phyloP scores from a whole-genome alignment of 2,888 invertebrate species.

The Ryuthela nishihirai region DNA sequence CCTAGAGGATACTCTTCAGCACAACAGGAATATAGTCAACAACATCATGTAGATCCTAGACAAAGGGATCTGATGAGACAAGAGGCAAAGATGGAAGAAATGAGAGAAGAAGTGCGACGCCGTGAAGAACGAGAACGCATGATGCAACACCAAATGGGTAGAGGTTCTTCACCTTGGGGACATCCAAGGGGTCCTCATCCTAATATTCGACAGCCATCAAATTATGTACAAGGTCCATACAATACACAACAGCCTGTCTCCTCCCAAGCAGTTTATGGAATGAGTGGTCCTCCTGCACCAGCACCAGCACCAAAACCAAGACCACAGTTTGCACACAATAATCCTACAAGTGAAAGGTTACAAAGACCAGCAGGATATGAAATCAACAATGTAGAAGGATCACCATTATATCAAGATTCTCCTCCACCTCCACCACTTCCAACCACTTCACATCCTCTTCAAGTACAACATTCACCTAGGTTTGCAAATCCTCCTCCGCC shows the following conservation, averaged over 20 bases:
- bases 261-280: no score
- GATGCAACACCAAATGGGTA: constrained; percentile 14
- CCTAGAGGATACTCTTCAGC: neutral
- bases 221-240: constrained; percentile 13
- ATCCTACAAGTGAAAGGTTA: constrained; percentile 6
- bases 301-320: constrained; percentile 45
- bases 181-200: constrained; percentile 28
- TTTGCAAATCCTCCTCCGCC: constrained; percentile 19
- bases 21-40: constrained; percentile 7
- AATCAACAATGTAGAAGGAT: constrained; percentile 61
- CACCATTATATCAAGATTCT: constrained; percentile 53
- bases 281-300: constrained; percentile 37
- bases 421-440: constrained; percentile 52
- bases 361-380: constrained; percentile 62
- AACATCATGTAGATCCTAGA: constrained; percentile 31
- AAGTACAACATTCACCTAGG: neutral
- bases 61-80: constrained; percentile 47
- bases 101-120: constrained; percentile 73
- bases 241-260: no score
- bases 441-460: constrained; percentile 6
- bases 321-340: constrained; percentile 42
- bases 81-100: constrained; percentile 57
- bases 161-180: constrained; percentile 17
- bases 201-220: constrained; percentile 9
- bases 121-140: constrained; percentile 49